Conservation (phyloP, 2,888 invertebrate species). For the Metacarcinus magister region DNA sequence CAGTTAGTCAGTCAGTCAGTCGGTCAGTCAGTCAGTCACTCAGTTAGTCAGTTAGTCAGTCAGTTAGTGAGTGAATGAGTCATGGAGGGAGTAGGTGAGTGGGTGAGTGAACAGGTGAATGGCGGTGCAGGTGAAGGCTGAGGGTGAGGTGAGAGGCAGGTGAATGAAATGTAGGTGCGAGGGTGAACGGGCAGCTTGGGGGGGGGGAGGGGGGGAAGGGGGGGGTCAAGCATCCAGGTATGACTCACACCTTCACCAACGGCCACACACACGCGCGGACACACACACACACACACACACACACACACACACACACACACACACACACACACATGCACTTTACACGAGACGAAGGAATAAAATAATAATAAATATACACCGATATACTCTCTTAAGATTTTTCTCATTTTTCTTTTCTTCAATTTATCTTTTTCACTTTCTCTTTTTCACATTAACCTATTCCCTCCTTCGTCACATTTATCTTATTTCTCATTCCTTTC, state of each 20-base stretch:
- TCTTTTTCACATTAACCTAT: background rate
- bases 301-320: background rate
- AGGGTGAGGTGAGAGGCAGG: background rate
- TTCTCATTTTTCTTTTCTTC: background rate
- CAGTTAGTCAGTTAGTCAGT: too few relatives aligned
- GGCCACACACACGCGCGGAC: background rate
- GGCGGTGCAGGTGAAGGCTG: background rate
- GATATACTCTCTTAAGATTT: background rate
- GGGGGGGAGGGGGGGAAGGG: background rate
- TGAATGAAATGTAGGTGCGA: background rate
- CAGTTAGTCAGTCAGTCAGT: too few relatives aligned
- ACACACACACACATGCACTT: slow-evolving; percentile 5
- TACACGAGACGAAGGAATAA: background rate
- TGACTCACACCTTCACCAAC: slow-evolving; percentile 1
- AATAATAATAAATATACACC: background rate
- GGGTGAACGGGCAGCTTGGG: background rate
- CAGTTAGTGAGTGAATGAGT: slow-evolving; percentile 4
- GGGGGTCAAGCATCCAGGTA: background rate
- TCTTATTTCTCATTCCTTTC: background rate
- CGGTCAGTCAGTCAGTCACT: too few relatives aligned
- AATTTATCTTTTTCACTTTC: too few relatives aligned
- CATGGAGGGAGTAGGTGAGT: background rate
- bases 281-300: slow-evolving; percentile 53
- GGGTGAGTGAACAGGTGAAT: background rate
- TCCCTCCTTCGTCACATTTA: background rate